These are phyloP conservation scores for Artibeus jamaicensis DNA, from an alignment of 2,797 vertebrate species.

Conservation along the genomic window DNA sequence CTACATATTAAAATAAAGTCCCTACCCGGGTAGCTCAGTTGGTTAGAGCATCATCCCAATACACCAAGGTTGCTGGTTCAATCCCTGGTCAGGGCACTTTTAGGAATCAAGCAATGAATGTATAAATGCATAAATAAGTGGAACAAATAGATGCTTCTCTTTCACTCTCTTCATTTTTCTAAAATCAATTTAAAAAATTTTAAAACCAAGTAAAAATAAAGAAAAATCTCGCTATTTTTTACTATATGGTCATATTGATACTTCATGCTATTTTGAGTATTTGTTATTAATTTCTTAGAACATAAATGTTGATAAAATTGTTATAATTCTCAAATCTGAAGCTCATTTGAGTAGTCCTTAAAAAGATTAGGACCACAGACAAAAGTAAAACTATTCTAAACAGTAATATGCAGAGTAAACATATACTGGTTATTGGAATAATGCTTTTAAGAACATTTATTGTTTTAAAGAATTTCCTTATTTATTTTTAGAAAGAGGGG, in stretches of 20 bases:
- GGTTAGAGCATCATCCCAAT: background rate
- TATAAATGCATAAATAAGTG: background rate
- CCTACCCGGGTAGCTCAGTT: background rate
- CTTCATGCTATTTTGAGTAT: background rate
- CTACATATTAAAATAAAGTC: too few relatives aligned
- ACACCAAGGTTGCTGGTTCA: background rate
- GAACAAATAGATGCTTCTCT: background rate
- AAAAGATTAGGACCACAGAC: background rate
- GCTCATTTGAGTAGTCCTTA: background rate
- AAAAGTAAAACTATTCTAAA: background rate
- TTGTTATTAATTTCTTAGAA: background rate
- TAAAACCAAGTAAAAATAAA: too few relatives aligned
- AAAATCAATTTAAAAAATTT: background rate
- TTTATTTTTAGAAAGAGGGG: too few relatives aligned
- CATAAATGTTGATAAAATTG: background rate
- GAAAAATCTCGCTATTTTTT: background rate
- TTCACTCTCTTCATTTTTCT: background rate
- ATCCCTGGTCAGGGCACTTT: background rate
- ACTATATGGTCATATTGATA: background rate
- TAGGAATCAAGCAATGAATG: background rate
- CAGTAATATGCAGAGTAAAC: background rate
- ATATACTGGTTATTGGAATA: background rate
- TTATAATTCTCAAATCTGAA: background rate
- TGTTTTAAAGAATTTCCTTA: too few relatives aligned
- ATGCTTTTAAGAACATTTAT: background rate